phyloP scores from a whole-genome alignment of 2,888 invertebrate genomes.

The Beris chalybata region DNA sequence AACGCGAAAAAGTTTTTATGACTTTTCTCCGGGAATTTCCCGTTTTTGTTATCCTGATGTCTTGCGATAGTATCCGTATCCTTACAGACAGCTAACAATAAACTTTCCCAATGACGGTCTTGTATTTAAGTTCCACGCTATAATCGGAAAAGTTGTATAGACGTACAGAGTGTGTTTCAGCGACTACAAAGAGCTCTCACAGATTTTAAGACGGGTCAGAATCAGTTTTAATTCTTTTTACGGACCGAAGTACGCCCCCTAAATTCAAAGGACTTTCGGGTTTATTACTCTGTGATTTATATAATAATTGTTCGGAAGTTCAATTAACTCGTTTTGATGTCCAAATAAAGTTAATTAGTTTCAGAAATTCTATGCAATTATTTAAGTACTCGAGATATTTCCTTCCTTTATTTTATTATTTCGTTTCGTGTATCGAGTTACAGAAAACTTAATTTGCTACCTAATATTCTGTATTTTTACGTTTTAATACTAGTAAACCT shows the following conservation, averaged over 20 bases:
- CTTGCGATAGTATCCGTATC: constrained; percentile 9
- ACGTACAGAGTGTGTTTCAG: not conserved
- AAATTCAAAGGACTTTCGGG: not conserved
- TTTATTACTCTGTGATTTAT: constrained; percentile 7
- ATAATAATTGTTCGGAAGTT: not conserved
- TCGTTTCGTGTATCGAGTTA: too few relatives aligned
- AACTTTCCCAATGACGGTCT: constrained; percentile 30
- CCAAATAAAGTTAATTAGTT: constrained; percentile 18
- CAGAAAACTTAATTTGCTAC: too few relatives aligned
- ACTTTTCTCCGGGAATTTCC: constrained; percentile 33
- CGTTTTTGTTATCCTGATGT: constrained; percentile 25
- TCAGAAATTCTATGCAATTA: not conserved
- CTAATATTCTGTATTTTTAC: too few relatives aligned
- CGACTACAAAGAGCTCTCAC: not conserved
- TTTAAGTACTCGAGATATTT: not conserved
- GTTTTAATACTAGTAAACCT: too few relatives aligned
- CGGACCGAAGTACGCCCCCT: constrained; percentile 4
- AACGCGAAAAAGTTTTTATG: constrained; percentile 38
- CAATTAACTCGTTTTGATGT: constrained; percentile 9
- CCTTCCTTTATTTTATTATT: not conserved
- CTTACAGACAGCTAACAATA: constrained; percentile 23
- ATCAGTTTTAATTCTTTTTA: constrained; percentile 14
- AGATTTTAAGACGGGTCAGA: not conserved
- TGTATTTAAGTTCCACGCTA: constrained; percentile 22
- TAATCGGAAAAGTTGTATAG: constrained; percentile 25